Percentiles rank a stretch among this genome's conserved stretches.
Evolutionary conservation across 2,113 vertebrate species (phyloP).

Genomic region (Sander vitreus): DNA sequence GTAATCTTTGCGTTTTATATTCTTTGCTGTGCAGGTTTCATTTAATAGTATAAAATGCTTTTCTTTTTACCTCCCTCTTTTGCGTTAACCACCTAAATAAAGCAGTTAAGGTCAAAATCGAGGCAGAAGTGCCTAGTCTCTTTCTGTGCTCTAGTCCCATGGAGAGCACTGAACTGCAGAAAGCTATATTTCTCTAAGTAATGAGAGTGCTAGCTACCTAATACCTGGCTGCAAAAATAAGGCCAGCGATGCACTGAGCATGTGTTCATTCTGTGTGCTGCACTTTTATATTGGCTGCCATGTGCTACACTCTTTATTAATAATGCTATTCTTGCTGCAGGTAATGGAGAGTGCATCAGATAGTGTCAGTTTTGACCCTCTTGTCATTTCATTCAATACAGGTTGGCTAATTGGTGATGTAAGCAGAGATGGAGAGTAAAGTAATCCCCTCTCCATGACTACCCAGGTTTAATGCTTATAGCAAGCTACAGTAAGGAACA

Average conservation of each 20-base stretch:
- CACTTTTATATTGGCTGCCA: constrained; percentile 31
- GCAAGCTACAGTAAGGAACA: constrained; percentile 55
- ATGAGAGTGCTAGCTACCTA: constrained; percentile 66
- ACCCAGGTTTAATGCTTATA: constrained; percentile 47
- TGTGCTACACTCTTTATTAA: constrained; percentile 38
- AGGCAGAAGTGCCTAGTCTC: constrained; percentile 34
- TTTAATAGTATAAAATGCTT: constrained; percentile 13
- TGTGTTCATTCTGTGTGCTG: constrained; percentile 36
- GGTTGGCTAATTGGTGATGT: constrained; percentile 66
- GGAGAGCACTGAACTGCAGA: constrained; percentile 49
- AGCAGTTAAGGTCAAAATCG: constrained; percentile 49
- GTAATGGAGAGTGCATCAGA: constrained; percentile 59
- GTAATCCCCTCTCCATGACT: constrained; percentile 52
- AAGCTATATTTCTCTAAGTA: constrained; percentile 56
- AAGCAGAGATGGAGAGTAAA: constrained; percentile 42
- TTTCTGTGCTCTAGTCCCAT: constrained; percentile 44
- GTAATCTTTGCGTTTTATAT: constrained; percentile 16
- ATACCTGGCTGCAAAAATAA: constrained; percentile 64
- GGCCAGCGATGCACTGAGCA: constrained; percentile 40
- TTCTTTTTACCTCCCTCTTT: not conserved
- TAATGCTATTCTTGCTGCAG: constrained; percentile 33
- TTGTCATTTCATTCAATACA: constrained; percentile 61
- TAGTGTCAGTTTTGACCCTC: constrained; percentile 55
- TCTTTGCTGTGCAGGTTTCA: not conserved
- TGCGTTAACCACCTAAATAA: constrained; percentile 41